Percentiles rank a stretch among this genome's conserved stretches.
Conservation (phyloP, 92 coral and sea anemone species). For the Micromussa lordhowensis region DNA sequence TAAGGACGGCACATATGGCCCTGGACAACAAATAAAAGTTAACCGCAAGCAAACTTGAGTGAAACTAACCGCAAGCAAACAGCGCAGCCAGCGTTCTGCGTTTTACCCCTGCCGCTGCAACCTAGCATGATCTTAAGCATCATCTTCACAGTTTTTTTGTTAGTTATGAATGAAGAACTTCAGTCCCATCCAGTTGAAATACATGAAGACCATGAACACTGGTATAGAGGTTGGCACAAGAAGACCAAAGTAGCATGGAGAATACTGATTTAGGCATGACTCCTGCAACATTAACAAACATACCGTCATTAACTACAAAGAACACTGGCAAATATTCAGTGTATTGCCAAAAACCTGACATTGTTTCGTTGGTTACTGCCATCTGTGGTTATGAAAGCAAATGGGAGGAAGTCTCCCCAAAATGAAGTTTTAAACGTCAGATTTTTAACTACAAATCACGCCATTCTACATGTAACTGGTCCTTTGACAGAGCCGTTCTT, state of each 20-base stretch:
- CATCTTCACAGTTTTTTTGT: neutral
- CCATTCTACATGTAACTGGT: too few species aligned
- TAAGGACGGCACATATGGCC: too few species aligned
- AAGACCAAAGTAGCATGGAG: constrained; percentile 95
- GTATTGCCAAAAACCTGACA: neutral
- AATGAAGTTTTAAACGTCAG: too few species aligned
- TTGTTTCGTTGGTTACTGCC: neutral
- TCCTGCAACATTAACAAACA: constrained; percentile 53
- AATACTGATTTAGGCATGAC: constrained; percentile 82
- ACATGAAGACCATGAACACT: constrained; percentile 86
- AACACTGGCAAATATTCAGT: neutral
- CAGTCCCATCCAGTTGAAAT: constrained; percentile 96
- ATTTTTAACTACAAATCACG: too few species aligned
- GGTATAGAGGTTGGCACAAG: constrained; percentile 88
- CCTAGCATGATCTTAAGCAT: neutral
- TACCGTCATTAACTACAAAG: neutral
- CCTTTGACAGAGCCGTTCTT: too few species aligned
- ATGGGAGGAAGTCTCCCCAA: neutral
- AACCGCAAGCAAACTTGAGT: too few species aligned
- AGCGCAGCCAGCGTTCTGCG: too few species aligned
- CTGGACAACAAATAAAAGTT: too few species aligned
- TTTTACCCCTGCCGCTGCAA: too few species aligned
- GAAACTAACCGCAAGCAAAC: too few species aligned
- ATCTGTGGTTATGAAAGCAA: neutral
- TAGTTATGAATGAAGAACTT: constrained; percentile 94